Evolutionary conservation across 2,888 invertebrate species (phyloP).

Genomic region (Oxystoma pomonae): DNA sequence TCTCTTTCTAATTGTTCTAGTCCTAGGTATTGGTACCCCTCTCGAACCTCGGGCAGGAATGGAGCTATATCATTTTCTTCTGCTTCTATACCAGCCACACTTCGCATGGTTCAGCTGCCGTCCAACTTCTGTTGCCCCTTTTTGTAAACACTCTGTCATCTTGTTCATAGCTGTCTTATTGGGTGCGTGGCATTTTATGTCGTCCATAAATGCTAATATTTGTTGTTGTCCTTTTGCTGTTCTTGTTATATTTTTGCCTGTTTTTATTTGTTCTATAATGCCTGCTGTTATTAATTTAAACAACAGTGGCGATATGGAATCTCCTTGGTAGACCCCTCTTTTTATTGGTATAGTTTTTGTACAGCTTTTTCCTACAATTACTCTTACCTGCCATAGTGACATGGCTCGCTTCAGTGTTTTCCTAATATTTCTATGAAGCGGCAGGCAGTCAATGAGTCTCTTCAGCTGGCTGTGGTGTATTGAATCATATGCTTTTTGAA

Average conservation of each 20-base stretch:
- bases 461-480: too few relatives aligned
- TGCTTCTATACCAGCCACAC: background rate
- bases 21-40: too few relatives aligned
- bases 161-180: background rate
- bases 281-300: too few relatives aligned
- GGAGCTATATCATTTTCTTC: background rate
- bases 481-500: slow-evolving; percentile 17
- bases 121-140: background rate
- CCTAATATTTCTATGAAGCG: slow-evolving; percentile 14
- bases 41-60: too few relatives aligned
- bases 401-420: too few relatives aligned
- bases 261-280: slow-evolving; percentile 16
- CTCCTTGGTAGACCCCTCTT: too few relatives aligned
- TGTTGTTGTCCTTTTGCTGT: slow-evolving; percentile 5
- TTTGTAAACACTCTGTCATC: background rate
- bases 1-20: too few relatives aligned
- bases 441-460: slow-evolving; percentile 17
- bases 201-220: slow-evolving; percentile 24
- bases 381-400: too few relatives aligned
- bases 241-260: slow-evolving; percentile 1
- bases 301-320: too few relatives aligned
- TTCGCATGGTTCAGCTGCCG: background rate
- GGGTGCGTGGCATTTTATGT: slow-evolving; percentile 9
- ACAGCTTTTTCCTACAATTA: too few relatives aligned
- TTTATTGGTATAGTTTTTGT: too few relatives aligned